Percentiles rank a stretch among this genome's conserved stretches.
These are phyloP conservation scores for Entomyzon cyanotis DNA, from an alignment of 2,113 vertebrate genomes.

Conservation along the genomic window DNA sequence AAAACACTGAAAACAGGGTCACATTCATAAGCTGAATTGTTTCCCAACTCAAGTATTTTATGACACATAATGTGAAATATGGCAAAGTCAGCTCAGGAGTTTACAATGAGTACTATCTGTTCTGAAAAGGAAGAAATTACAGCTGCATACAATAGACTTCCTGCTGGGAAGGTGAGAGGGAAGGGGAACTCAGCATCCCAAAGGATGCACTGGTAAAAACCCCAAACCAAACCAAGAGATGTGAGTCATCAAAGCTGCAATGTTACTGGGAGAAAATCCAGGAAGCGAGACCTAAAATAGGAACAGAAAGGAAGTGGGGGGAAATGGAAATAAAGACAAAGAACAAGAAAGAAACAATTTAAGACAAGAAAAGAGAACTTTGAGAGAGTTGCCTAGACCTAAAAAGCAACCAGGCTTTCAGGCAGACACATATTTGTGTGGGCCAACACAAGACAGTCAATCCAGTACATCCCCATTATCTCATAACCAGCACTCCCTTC, in stretches of 20 bases:
- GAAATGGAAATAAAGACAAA: neutral
- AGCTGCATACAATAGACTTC: constrained; percentile 44
- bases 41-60: neutral
- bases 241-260: constrained; percentile 19
- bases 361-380: neutral
- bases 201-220: constrained; percentile 13
- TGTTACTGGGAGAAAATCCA: neutral
- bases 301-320: neutral
- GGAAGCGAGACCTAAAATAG: constrained; percentile 15
- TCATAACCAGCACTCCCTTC: neutral
- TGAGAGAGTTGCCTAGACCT: neutral
- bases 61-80: neutral
- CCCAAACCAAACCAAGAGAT: neutral
- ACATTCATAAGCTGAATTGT: neutral
- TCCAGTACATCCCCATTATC: neutral
- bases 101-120: neutral
- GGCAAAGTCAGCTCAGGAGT: neutral
- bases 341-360: neutral
- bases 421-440: neutral
- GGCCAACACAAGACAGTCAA: neutral
- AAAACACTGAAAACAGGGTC: neutral
- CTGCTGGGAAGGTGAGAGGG: constrained; percentile 20
- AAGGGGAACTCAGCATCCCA: constrained; percentile 3
- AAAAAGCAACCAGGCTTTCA: neutral
- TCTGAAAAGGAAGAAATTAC: constrained; percentile 39